phyloP scores from a whole-genome alignment of 2,113 vertebrate genomes.

The Malurus melanocephalus region DNA sequence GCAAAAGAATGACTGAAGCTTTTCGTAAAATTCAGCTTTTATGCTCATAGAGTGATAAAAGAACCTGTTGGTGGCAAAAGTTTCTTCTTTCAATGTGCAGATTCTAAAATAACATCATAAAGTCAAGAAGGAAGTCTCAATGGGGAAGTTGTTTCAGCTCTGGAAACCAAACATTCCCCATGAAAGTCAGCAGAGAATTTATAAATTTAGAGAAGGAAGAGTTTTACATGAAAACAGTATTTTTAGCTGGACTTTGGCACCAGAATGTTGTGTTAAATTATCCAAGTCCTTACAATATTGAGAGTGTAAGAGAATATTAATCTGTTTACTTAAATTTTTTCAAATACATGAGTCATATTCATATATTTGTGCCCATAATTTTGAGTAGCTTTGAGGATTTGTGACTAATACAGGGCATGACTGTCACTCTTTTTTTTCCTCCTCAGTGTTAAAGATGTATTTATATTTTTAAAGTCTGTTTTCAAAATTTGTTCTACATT shows the following conservation, averaged over 20 bases:
- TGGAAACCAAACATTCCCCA: neutral
- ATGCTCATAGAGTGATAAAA: neutral
- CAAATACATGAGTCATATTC: neutral
- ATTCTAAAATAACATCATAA: neutral
- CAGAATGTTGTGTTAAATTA: neutral
- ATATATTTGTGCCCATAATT: neutral
- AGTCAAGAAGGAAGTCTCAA: neutral
- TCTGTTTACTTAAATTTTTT: constrained; percentile 21
- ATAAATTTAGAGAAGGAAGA: neutral
- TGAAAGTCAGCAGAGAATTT: neutral
- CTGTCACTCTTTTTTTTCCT: neutral
- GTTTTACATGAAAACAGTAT: neutral
- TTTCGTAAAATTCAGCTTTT: neutral
- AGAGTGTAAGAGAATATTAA: neutral
- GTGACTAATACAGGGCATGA: neutral
- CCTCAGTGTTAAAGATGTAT: neutral
- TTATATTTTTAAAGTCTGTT: neutral
- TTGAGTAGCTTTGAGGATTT: neutral
- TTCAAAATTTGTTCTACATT: neutral
- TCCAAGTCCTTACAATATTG: neutral
- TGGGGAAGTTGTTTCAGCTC: neutral
- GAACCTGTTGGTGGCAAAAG: neutral
- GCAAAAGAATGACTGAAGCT: neutral
- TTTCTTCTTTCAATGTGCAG: neutral
- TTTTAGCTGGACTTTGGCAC: neutral